phyloP scores from a whole-genome alignment of 2,113 vertebrate species.

The Crotophaga sulcirostris region DNA sequence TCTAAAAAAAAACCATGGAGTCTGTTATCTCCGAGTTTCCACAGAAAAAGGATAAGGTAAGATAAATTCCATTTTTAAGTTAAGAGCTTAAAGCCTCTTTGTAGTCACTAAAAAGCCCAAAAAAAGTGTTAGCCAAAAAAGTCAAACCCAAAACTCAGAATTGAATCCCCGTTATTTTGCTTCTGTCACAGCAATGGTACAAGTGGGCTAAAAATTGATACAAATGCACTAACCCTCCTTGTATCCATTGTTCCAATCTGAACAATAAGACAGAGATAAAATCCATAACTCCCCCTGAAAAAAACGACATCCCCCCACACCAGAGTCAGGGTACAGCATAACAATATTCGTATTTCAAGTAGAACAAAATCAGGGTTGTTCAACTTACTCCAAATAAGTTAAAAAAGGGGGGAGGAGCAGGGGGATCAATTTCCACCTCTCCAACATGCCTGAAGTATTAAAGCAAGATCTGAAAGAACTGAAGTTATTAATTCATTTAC shows the following conservation, averaged over 20 bases:
- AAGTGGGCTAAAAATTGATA: not conserved
- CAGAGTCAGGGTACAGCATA: not conserved
- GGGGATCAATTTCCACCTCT: not conserved
- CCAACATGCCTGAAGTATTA: not conserved
- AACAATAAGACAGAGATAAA: not conserved
- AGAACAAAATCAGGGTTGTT: not conserved
- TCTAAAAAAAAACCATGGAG: not conserved
- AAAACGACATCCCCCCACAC: not conserved
- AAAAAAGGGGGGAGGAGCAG: not conserved
- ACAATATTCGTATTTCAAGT: not conserved
- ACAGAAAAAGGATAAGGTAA: not conserved
- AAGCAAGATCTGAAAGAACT: not conserved
- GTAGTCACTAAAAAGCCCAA: not conserved
- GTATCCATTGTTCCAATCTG: not conserved
- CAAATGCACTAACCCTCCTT: not conserved
- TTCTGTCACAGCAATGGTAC: not conserved
- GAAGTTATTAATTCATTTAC: slow-evolving; percentile 19
- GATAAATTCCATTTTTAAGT: not conserved
- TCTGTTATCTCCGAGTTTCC: not conserved
- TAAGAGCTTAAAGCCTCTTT: not conserved
- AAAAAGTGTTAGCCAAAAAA: not conserved
- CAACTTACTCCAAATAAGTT: not conserved
- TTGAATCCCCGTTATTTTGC: not conserved
- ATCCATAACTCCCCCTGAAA: not conserved
- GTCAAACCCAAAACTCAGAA: not conserved